Percentiles rank a stretch among this genome's conserved stretches.
These are phyloP conservation scores for Chaenodraco wilsoni DNA, from an alignment of 2,797 vertebrate species.

Conservation along the genomic window DNA sequence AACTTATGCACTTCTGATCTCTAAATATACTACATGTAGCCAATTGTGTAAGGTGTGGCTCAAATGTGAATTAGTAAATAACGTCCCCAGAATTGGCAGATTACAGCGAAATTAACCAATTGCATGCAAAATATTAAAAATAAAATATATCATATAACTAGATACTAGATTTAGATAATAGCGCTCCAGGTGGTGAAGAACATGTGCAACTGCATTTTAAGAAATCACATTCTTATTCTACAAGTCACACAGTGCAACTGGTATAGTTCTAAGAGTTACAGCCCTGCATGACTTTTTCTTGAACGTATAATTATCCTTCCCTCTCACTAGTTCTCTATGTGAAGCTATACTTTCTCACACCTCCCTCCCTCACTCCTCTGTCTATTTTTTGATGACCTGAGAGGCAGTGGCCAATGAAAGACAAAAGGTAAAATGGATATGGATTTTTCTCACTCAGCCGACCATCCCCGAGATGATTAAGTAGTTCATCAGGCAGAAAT, in stretches of 20 bases:
- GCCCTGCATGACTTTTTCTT: slow-evolving; percentile 14
- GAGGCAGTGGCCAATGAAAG: slow-evolving; percentile 81
- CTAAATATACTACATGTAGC: too few relatives aligned
- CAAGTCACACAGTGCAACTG: neutral
- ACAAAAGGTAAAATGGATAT: slow-evolving; percentile 86
- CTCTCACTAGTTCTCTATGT: slow-evolving; percentile 23
- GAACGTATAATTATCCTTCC: slow-evolving; percentile 11
- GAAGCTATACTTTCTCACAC: slow-evolving; percentile 16
- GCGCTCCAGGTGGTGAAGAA: neutral
- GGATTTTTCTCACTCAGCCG: slow-evolving; percentile 83
- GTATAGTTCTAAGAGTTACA: slow-evolving; percentile 8
- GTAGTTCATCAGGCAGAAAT: slow-evolving; percentile 85
- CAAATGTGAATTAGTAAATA: neutral
- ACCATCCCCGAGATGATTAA: slow-evolving; percentile 83
- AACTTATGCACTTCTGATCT: too few relatives aligned
- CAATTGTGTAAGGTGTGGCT: neutral
- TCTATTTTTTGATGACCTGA: slow-evolving; percentile 82
- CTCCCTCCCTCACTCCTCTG: slow-evolving; percentile 22
- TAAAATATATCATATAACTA: neutral
- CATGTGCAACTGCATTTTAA: neutral
- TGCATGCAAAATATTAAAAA: neutral
- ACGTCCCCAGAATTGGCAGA: neutral
- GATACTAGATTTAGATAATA: neutral
- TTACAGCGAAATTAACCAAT: neutral
- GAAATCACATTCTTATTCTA: neutral